Evolutionary conservation across 2,113 vertebrate species (phyloP).

Genomic region (Heteronetta atricapilla): DNA sequence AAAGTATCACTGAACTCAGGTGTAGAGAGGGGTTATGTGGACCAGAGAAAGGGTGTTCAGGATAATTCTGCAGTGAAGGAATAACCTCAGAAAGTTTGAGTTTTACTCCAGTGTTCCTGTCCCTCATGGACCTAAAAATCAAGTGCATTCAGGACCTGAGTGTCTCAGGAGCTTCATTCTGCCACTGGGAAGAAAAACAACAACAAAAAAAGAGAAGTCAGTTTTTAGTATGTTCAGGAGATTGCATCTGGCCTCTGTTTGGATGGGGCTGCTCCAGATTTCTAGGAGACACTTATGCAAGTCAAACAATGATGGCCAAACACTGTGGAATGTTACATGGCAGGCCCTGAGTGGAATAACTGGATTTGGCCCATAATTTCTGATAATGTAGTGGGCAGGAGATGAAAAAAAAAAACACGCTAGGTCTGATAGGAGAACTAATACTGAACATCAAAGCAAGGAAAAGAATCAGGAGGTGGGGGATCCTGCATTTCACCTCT

Average conservation of each 20-base stretch:
- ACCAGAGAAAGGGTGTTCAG: conserved; percentile 11
- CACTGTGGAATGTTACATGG: background rate
- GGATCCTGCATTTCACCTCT: conserved; percentile 8
- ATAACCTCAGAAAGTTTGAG: background rate
- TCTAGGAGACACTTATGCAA: background rate
- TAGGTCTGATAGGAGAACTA: background rate
- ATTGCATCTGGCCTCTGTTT: background rate
- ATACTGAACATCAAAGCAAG: background rate
- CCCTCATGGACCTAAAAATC: background rate
- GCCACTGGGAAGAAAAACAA: background rate
- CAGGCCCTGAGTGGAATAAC: background rate
- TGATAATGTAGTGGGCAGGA: background rate
- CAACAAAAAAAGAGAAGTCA: background rate
- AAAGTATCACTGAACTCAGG: conserved; percentile 4
- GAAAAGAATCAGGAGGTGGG: background rate
- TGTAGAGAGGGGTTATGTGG: background rate
- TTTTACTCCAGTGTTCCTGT: background rate
- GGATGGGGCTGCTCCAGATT: background rate
- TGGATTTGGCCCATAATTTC: background rate
- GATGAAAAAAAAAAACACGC: background rate
- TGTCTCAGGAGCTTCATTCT: background rate
- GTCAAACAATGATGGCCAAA: background rate
- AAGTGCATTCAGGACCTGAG: background rate
- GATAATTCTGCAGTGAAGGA: conserved; percentile 24
- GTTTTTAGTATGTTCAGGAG: background rate